phyloP scores from a whole-genome alignment of 2,113 vertebrate genomes.

The mouse (Mus musculus) region DNA sequence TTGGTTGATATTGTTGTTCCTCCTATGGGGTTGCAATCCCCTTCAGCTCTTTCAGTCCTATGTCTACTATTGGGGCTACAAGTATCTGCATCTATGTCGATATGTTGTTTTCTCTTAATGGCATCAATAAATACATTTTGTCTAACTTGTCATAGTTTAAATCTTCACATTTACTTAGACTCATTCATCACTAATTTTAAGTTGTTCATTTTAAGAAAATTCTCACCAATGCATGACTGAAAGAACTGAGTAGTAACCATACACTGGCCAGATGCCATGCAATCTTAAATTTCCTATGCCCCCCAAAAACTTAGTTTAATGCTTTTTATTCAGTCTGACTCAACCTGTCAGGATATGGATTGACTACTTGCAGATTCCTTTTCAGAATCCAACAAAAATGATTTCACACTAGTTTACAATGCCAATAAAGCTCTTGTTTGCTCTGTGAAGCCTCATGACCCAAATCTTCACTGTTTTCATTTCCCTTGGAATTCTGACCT shows the following conservation, averaged over 20 bases:
- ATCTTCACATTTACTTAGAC: too few species aligned
- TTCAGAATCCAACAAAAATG: not conserved
- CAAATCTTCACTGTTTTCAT: not conserved
- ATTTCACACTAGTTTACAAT: not conserved
- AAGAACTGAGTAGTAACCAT: not conserved
- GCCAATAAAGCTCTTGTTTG: not conserved
- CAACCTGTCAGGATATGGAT: not conserved
- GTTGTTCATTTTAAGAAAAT: too few species aligned
- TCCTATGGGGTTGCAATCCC: too few species aligned
- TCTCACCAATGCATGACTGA: not conserved
- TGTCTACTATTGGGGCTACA: too few species aligned
- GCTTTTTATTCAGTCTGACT: not conserved
- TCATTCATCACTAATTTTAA: too few species aligned
- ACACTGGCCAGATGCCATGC: not conserved
- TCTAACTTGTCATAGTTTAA: too few species aligned
- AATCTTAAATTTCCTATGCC: too few species aligned
- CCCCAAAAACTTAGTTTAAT: not conserved
- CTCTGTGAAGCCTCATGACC: not conserved
- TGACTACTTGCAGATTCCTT: not conserved
- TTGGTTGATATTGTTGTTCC: too few species aligned
- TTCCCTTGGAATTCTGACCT: not conserved
- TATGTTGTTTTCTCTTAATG: too few species aligned
- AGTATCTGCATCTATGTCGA: too few species aligned
- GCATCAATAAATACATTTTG: too few species aligned
- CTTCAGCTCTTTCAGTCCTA: too few species aligned